Evolutionary conservation across 1,140 invertebrate species (phyloP).

Genomic region (Nebria ingens): DNA sequence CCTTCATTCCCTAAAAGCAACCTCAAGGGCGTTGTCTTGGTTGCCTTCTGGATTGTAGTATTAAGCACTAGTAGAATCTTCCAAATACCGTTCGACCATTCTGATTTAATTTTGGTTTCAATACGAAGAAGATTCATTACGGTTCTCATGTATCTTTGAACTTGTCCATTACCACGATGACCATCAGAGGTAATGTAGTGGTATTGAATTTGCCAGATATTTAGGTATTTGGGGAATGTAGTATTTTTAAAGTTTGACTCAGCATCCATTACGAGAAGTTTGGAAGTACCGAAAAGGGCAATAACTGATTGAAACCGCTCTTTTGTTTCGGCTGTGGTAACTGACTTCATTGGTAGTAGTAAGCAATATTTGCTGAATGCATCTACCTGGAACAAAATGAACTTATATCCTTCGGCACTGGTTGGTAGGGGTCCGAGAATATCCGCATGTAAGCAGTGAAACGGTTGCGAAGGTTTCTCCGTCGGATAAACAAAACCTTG

Average conservation of each 20-base stretch:
- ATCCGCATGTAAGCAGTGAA: slow-evolving; percentile 23
- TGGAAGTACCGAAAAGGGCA: background rate
- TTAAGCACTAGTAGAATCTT: background rate
- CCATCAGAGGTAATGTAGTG: slow-evolving; percentile 9
- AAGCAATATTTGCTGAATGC: slow-evolving; percentile 26
- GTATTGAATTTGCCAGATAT: slow-evolving; percentile 10
- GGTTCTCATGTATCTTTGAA: slow-evolving; percentile 9
- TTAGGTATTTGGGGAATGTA: background rate
- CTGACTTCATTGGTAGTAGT: slow-evolving; percentile 22
- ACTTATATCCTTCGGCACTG: slow-evolving; percentile 18
- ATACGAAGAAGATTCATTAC: background rate
- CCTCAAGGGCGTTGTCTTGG: background rate
- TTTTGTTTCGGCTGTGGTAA: slow-evolving; percentile 8
- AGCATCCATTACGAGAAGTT: background rate
- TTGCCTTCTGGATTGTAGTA: background rate
- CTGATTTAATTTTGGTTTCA: background rate
- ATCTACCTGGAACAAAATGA: slow-evolving; percentile 22
- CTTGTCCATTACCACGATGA: slow-evolving; percentile 15
- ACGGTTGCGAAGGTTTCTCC: slow-evolving; percentile 18
- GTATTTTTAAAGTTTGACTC: background rate
- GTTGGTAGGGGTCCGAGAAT: background rate
- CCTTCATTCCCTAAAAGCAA: background rate
- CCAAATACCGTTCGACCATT: background rate
- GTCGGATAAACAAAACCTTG: slow-evolving; percentile 24
- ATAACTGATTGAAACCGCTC: background rate